phyloP scores from a whole-genome alignment of 35 echinoderm and acorn worm species.

The Anneissia japonica region DNA sequence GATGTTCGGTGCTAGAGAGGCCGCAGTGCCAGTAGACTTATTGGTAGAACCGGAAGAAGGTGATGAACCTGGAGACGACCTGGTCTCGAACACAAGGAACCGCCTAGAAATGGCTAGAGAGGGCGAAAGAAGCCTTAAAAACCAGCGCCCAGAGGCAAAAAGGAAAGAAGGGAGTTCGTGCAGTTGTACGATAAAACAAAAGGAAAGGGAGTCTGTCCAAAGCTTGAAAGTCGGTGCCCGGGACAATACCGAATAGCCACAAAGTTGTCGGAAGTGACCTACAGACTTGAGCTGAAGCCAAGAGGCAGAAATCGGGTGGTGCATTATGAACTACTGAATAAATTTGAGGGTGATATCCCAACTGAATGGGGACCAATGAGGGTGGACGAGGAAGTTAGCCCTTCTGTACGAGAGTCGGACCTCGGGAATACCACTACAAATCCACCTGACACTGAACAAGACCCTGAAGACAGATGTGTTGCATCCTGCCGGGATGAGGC shows the following conservation, averaged over 20 bases:
- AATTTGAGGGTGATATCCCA: neutral
- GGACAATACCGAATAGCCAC: slow-evolving; percentile 31
- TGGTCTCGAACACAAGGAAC: neutral
- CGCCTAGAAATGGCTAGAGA: neutral
- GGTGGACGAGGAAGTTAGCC: no score
- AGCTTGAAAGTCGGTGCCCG: slow-evolving; percentile 48
- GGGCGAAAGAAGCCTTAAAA: neutral
- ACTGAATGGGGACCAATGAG: neutral
- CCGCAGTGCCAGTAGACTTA: slow-evolving; percentile 31
- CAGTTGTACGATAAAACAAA: slow-evolving; percentile 45
- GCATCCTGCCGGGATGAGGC: no score
- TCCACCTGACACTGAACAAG: no score
- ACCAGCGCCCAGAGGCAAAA: neutral
- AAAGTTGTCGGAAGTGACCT: slow-evolving; percentile 39
- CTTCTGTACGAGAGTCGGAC: no score
- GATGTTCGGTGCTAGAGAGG: slow-evolving; percentile 29
- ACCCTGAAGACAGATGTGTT: no score
- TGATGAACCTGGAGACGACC: neutral
- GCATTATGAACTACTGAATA: slow-evolving; percentile 27
- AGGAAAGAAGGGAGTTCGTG: slow-evolving; percentile 35
- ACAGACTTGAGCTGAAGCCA: slow-evolving; percentile 1
- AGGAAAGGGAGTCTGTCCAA: slow-evolving; percentile 40
- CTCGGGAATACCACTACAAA: no score
- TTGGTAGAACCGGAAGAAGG: neutral
- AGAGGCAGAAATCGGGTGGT: slow-evolving; percentile 1